Evolutionary conservation across 1,140 invertebrate species (phyloP).

Genomic region (Meloidogyne chitwoodi): DNA sequence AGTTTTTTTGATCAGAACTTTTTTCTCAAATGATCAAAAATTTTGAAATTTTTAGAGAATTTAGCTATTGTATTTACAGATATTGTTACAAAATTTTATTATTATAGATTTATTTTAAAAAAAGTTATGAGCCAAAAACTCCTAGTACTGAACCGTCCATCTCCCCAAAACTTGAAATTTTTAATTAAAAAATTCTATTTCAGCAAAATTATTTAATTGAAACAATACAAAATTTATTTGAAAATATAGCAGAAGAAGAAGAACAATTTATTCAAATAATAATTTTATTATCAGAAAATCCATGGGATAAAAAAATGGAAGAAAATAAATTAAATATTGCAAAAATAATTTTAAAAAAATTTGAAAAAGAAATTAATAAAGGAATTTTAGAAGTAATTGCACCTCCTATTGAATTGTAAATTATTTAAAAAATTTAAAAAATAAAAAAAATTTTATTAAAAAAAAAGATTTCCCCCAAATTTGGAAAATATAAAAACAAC

Average conservation of each 20-base stretch:
- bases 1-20: too few species aligned
- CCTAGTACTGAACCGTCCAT: background rate
- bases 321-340: background rate
- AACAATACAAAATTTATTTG: conserved; percentile 13
- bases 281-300: conserved; percentile 20
- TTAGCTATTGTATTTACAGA: too few species aligned
- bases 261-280: conserved; percentile 24
- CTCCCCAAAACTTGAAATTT: too few species aligned
- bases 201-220: conserved; percentile 22
- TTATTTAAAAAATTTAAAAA: background rate
- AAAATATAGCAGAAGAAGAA: conserved; percentile 18
- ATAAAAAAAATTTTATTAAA: background rate
- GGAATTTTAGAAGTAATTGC: conserved; percentile 20
- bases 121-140: background rate
- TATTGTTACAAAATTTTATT: too few species aligned
- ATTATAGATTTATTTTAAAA: background rate
- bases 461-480: conserved; percentile 6
- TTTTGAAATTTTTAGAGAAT: too few species aligned
- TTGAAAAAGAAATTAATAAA: background rate
- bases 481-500: conserved; percentile 13
- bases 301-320: background rate
- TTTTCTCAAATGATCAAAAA: too few species aligned
- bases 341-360: conserved; percentile 3
- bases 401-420: conserved; percentile 17
- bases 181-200: background rate